A percentile compares a stretch with the other conserved stretches of the same genome.
These are phyloP conservation scores for Ephestia elutella DNA, from an alignment of 1,140 invertebrate genomes.

Conservation along the genomic window DNA sequence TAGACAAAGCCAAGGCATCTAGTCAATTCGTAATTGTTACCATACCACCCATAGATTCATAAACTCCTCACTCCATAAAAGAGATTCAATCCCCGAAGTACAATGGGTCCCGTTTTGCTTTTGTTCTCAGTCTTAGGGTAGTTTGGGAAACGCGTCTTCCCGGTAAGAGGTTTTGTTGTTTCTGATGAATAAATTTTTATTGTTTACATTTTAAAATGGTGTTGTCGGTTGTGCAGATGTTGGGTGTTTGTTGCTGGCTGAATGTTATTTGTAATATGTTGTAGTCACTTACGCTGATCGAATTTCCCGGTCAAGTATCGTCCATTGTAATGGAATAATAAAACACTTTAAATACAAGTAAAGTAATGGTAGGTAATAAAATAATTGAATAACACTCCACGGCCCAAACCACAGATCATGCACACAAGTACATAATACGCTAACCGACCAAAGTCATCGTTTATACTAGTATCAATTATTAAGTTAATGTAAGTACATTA, in stretches of 20 bases:
- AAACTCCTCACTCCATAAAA: conserved; percentile 27
- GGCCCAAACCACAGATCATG: too few relatives aligned
- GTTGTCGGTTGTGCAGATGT: not conserved
- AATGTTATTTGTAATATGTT: too few relatives aligned
- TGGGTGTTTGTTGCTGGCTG: not conserved
- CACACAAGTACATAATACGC: too few relatives aligned
- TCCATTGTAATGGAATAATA: too few relatives aligned
- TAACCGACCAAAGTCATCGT: too few relatives aligned
- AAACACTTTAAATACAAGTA: too few relatives aligned
- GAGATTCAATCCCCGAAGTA: conserved; percentile 2
- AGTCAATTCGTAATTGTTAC: not conserved
- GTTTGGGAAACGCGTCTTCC: conserved; percentile 43
- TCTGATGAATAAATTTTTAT: conserved; percentile 51
- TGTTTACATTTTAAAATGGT: conserved; percentile 28
- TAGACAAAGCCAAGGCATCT: conserved; percentile 19
- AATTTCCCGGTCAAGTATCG: too few relatives aligned
- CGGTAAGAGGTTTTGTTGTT: conserved; percentile 48
- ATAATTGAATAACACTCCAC: too few relatives aligned
- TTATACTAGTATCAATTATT: too few relatives aligned
- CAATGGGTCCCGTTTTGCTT: conserved; percentile 39
- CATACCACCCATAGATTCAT: conserved; percentile 42
- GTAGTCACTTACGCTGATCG: too few relatives aligned
- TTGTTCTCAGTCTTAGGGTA: conserved; percentile 27
- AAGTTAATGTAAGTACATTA: too few relatives aligned
- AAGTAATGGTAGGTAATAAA: too few relatives aligned